A percentile compares a stretch with the other conserved stretches of the same genome.
Conservation (phyloP, 1,140 invertebrate genomes). For the Ostrea denselamellosa region DNA sequence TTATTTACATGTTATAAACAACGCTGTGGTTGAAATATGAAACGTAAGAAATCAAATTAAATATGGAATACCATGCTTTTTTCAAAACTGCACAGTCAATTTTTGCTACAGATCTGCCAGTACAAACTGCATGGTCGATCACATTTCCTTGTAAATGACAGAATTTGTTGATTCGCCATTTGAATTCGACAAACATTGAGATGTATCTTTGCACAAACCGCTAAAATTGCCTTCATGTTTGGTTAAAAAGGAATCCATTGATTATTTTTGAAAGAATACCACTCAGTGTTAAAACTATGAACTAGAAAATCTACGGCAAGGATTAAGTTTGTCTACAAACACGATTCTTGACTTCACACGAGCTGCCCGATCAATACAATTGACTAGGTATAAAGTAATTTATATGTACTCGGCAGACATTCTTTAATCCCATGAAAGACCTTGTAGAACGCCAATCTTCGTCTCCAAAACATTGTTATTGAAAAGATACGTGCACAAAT, state of each 20-base stretch:
- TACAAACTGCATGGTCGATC: neutral
- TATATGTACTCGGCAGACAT: constrained; percentile 5
- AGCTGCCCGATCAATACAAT: neutral
- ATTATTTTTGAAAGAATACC: neutral
- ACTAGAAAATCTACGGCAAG: constrained; percentile 7
- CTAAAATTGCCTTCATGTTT: neutral
- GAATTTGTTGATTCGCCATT: neutral
- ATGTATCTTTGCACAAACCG: neutral
- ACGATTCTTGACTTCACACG: constrained; percentile 36
- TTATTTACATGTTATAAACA: neutral
- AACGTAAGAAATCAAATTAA: neutral
- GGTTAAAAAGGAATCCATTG: neutral
- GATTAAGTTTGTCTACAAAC: constrained; percentile 31
- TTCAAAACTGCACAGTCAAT: neutral
- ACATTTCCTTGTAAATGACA: neutral
- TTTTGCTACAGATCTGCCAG: neutral
- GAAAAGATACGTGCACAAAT: neutral
- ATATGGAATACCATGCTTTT: neutral
- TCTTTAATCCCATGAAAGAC: neutral
- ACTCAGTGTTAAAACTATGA: neutral
- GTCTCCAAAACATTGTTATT: neutral
- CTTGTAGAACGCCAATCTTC: neutral
- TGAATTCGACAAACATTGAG: neutral
- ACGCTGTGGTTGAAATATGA: too few species aligned
- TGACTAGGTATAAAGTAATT: neutral